Evolutionary conservation across 1,140 invertebrate species (phyloP).

Genomic region (Ips typographus): DNA sequence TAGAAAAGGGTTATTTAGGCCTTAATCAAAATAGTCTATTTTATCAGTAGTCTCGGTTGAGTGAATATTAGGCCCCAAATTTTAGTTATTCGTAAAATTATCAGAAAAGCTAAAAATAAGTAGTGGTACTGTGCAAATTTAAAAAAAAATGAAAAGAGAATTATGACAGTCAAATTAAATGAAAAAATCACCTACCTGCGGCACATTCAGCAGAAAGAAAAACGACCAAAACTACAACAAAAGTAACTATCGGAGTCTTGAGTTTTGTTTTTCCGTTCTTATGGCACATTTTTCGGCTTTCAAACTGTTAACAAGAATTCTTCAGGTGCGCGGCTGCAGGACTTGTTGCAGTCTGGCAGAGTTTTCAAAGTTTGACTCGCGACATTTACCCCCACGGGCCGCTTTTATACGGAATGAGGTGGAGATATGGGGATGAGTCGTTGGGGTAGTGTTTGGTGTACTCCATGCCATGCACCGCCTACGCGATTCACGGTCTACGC

Average conservation of each 20-base stretch:
- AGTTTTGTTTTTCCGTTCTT: background rate
- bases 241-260: background rate
- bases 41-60: too few relatives aligned
- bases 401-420: conserved; percentile 26
- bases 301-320: conserved; percentile 11
- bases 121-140: too few relatives aligned
- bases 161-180: background rate
- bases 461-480: background rate
- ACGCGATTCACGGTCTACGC: background rate
- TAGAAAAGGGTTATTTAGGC: too few relatives aligned
- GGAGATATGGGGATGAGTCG: conserved; percentile 17
- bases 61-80: too few relatives aligned
- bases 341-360: conserved; percentile 11
- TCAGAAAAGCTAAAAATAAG: too few relatives aligned
- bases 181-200: conserved; percentile 13
- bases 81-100: too few relatives aligned
- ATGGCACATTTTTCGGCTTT: conserved; percentile 11
- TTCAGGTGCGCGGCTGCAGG: conserved; percentile 3
- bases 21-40: too few relatives aligned
- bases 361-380: conserved; percentile 31
- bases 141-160: background rate
- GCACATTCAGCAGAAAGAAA: conserved; percentile 23
- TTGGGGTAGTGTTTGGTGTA: conserved; percentile 1
- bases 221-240: conserved; percentile 12
- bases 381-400: conserved; percentile 21